Evolutionary conservation across 2,888 invertebrate genomes (phyloP), one percentile per base, ranked within the genome.

Genomic region (Leptopilina myrica): DNA sequence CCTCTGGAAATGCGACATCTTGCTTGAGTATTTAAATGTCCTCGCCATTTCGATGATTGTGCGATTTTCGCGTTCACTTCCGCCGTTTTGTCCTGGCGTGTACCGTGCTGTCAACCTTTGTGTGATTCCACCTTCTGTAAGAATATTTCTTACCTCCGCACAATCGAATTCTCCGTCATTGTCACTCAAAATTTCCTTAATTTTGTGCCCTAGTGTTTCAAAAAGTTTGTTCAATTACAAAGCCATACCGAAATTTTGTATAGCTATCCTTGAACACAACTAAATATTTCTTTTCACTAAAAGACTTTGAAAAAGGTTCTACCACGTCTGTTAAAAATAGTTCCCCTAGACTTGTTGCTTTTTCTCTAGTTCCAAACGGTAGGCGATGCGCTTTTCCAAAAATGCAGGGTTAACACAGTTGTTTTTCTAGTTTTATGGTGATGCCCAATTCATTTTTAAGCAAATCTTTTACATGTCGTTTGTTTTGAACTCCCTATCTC

Each of bases 401-500:
- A 59, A 59, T 59, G 14, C 59, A 59, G n/a, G n/a, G 59, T 65
- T 89, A 86, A 81, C 86, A 87, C 15, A 87, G n/a, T 66, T 88
- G 81, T 46, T 67, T 82, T 46, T 83, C 81, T 69, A 85, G 11
- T 46, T 85, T 84, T 0, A 88, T 86, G 11, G 80, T 81, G 46
- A 88, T 88, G 15, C 83, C 81, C 14, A 86, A 79, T 40, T 89
- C 73, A 20, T 26, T 78, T 88, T 87, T 62, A 7, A 89, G 81
- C 82, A 84, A 83, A 12, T 80, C 80, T 83, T 82, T 87, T 15
- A 90, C 85, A 78, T 89, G 84, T 1, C 83, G 83, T 79, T 88
- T 89, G 78, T 88, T 86, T 78, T 88, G 88, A 78, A 89, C 89
- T n/a, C 88, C 88, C 85, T 88, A 88, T 78, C 88, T 85, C 80